phyloP scores from a whole-genome alignment of 2,888 invertebrate genomes.

The Ochropleura leucogaster region DNA sequence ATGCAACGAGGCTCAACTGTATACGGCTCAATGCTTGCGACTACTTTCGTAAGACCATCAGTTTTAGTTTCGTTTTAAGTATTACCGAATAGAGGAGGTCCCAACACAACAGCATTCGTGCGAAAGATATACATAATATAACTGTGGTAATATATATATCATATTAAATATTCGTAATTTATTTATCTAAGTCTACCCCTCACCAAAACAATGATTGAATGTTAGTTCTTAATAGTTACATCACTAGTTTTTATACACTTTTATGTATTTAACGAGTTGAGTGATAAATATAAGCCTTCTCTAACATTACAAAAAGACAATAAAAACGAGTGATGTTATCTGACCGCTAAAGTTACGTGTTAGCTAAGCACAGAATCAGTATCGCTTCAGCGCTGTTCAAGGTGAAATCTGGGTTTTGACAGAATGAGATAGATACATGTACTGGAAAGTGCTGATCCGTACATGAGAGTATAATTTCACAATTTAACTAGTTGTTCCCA shows the following conservation, averaged over 20 bases:
- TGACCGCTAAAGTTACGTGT: neutral
- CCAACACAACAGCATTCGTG: neutral
- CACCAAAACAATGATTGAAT: constrained; percentile 7
- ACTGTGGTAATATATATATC: constrained; percentile 3
- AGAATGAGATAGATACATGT: neutral
- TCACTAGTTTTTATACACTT: constrained; percentile 6
- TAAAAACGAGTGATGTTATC: constrained; percentile 7
- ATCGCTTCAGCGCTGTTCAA: neutral
- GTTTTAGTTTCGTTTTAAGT: neutral
- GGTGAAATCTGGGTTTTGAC: neutral
- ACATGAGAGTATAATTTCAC: neutral
- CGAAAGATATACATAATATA: constrained; percentile 20
- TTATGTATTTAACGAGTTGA: neutral
- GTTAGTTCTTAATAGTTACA: constrained; percentile 4
- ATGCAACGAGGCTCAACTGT: constrained; percentile 2
- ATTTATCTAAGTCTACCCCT: constrained; percentile 3
- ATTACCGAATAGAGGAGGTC: neutral
- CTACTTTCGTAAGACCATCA: neutral
- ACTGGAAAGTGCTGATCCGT: neutral
- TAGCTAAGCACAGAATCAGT: neutral
- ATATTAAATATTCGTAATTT: constrained; percentile 11
- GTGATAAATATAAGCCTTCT: neutral
- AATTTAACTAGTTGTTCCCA: neutral
- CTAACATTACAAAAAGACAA: neutral
- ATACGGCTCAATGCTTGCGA: neutral